phyloP scores from a whole-genome alignment of 30 jellyfish, hydroid and myxozoan genomes.

The Haliclystus octoradiatus region DNA sequence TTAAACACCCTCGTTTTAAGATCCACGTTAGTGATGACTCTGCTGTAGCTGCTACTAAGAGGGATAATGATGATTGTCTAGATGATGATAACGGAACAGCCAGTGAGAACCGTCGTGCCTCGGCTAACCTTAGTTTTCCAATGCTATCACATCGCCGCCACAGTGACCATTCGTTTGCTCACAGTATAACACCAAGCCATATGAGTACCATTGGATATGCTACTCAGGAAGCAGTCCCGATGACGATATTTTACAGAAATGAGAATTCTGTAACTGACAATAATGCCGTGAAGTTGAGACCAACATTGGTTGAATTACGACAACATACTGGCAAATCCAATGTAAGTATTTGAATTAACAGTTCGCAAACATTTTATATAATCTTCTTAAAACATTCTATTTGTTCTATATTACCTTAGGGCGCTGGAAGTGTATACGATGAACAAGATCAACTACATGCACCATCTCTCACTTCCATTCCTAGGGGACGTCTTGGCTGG shows the following conservation, averaged over 20 bases:
- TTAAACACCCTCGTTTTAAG: background rate
- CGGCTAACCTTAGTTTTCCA: background rate
- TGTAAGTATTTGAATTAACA: too few relatives aligned
- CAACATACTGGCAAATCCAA: slow-evolving; percentile 40
- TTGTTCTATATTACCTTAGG: too few relatives aligned
- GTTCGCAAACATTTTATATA: too few relatives aligned
- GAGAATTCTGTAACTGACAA: slow-evolving; percentile 71
- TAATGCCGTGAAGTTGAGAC: slow-evolving; percentile 60
- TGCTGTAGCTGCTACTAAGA: background rate
- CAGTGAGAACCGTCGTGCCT: too few relatives aligned
- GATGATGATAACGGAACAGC: background rate
- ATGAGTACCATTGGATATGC: slow-evolving; percentile 73
- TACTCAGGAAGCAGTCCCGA: slow-evolving; percentile 95
- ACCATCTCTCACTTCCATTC: too few relatives aligned
- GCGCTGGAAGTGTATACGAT: too few relatives aligned
- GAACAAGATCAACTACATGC: too few relatives aligned
- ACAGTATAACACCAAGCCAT: background rate
- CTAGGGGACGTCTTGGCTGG: slow-evolving; percentile 56
- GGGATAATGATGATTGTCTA: background rate
- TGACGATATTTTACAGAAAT: slow-evolving; percentile 88
- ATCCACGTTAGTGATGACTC: background rate
- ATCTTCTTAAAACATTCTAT: too few relatives aligned
- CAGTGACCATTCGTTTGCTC: background rate
- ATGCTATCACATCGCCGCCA: background rate
- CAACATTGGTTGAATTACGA: slow-evolving; percentile 82